Percentiles rank a stretch among this genome's conserved stretches.
Conservation (phyloP, 2,797 vertebrate species). For the Huso huso region DNA sequence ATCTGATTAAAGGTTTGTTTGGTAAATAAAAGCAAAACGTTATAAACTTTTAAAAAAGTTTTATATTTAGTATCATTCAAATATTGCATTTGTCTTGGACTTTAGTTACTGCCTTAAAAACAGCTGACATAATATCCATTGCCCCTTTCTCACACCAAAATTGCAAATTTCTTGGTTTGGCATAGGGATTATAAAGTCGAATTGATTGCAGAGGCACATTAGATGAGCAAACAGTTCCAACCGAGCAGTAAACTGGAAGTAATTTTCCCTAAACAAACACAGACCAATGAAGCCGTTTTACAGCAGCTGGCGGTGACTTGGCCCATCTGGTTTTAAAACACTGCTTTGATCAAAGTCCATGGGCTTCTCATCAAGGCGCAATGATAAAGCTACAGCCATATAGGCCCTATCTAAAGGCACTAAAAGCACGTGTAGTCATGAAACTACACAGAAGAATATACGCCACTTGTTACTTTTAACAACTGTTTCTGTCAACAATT, state of each 20-base stretch:
- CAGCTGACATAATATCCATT: background rate
- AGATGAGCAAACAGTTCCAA: slow-evolving; percentile 36
- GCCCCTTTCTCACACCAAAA: background rate
- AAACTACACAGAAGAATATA: too few species aligned
- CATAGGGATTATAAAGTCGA: background rate
- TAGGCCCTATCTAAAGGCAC: background rate
- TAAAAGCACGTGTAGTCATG: too few species aligned
- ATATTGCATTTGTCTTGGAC: too few species aligned
- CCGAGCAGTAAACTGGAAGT: slow-evolving; percentile 46
- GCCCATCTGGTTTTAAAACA: slow-evolving; percentile 24
- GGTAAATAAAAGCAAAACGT: too few species aligned
- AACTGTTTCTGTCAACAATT: too few species aligned
- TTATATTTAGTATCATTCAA: too few species aligned
- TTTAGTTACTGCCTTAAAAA: background rate
- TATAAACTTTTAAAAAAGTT: too few species aligned
- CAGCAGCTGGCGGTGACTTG: slow-evolving; percentile 22
- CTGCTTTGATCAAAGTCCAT: slow-evolving; percentile 46
- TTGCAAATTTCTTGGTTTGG: background rate
- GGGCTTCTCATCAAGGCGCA: slow-evolving; percentile 45
- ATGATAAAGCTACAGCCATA: slow-evolving; percentile 43
- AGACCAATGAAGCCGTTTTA: slow-evolving; percentile 29
- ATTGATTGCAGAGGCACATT: slow-evolving; percentile 23
- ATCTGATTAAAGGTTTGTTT: too few species aligned
- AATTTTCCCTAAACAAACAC: slow-evolving; percentile 49
- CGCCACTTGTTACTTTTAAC: too few species aligned